A percentile compares a stretch with the other conserved stretches of the same genome.
Conservation (phyloP, 1,140 invertebrate genomes). For the Atta texana region DNA sequence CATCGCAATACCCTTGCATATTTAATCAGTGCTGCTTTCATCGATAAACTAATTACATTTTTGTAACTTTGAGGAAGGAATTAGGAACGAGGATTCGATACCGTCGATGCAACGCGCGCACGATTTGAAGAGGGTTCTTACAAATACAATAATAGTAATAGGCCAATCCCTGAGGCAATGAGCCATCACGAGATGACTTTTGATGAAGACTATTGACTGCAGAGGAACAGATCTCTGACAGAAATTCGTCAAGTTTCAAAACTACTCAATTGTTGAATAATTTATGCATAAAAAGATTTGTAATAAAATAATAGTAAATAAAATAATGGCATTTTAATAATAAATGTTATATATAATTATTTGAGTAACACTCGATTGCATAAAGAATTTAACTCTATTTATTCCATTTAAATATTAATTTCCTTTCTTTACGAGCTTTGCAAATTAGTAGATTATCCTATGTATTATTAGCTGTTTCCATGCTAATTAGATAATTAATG, state of each 20-base stretch:
- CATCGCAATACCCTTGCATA: slow-evolving; percentile 70
- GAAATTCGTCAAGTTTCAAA: slow-evolving; percentile 51
- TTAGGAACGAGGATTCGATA: slow-evolving; percentile 39
- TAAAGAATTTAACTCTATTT: neutral
- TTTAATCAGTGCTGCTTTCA: slow-evolving; percentile 74
- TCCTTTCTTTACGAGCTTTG: slow-evolving; percentile 10
- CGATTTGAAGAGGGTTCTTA: slow-evolving; percentile 76
- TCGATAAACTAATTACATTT: slow-evolving; percentile 80
- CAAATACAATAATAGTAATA: slow-evolving; percentile 81
- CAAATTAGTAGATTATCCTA: neutral
- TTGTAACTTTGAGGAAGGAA: slow-evolving; percentile 65
- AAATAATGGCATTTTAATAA: neutral
- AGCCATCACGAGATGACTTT: slow-evolving; percentile 47
- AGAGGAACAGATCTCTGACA: slow-evolving; percentile 37
- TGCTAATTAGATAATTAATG: slow-evolving; percentile 1
- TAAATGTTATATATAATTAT: neutral
- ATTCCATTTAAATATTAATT: neutral
- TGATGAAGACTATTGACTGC: slow-evolving; percentile 70
- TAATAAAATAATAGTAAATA: no score
- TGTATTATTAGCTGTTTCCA: neutral
- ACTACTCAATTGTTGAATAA: slow-evolving; percentile 7
- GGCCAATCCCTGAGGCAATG: slow-evolving; percentile 64
- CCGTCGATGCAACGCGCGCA: slow-evolving; percentile 34
- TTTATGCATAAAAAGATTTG: neutral
- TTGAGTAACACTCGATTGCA: neutral